These are phyloP conservation scores for Heteromurus nitidus DNA, from an alignment of 2,888 invertebrate species.

Conservation along the genomic window DNA sequence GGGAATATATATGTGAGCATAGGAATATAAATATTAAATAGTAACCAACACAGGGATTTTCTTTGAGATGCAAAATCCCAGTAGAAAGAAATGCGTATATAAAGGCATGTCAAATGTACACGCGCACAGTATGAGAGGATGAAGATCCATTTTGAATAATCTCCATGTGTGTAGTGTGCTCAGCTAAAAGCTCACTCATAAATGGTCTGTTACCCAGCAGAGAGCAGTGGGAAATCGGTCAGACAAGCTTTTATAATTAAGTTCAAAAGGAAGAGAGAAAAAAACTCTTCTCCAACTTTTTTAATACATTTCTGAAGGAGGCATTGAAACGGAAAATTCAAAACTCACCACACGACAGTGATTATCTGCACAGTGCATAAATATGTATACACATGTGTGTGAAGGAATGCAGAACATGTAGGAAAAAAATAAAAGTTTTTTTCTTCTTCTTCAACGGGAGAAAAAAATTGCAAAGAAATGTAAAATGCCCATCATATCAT, in stretches of 20 bases:
- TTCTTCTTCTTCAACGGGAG: neutral
- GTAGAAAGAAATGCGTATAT: too few relatives aligned
- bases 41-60: too few relatives aligned
- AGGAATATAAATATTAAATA: too few relatives aligned
- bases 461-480: neutral
- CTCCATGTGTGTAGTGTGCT: neutral
- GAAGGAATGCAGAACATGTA: too few relatives aligned
- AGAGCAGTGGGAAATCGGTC: conserved; percentile 43
- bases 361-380: conserved; percentile 5
- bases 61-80: too few relatives aligned
- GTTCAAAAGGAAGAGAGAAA: neutral
- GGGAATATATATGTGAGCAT: too few relatives aligned
- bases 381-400: too few relatives aligned
- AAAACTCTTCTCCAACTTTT: too few relatives aligned
- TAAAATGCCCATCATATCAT: conserved; percentile 25
- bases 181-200: neutral
- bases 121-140: too few relatives aligned
- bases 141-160: too few relatives aligned
- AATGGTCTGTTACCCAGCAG: conserved; percentile 32
- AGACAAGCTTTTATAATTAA: conserved; percentile 23
- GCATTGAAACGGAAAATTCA: conserved; percentile 23
- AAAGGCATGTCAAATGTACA: too few relatives aligned
- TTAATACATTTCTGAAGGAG: too few relatives aligned
- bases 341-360: conserved; percentile 7
- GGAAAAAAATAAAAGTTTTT: conserved; percentile 3